phyloP scores from a whole-genome alignment of 2,797 vertebrate species.

The Oryzias sinensis region DNA sequence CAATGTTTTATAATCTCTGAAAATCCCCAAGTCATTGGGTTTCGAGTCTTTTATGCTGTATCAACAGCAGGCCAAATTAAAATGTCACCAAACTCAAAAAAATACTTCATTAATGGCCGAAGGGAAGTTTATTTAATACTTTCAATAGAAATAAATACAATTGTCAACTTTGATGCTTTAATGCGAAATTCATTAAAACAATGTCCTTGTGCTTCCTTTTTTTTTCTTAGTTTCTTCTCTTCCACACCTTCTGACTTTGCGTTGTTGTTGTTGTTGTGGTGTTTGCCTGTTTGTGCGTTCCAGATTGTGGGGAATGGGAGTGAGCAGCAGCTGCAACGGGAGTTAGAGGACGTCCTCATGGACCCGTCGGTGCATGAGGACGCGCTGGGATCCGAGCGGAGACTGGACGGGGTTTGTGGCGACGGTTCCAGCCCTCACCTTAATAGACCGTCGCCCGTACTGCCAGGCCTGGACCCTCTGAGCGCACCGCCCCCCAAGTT shows the following conservation, averaged over 20 bases:
- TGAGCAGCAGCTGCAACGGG: slow-evolving; percentile 94
- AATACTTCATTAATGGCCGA: too few species aligned
- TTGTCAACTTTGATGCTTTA: too few species aligned
- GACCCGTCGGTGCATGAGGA: slow-evolving; percentile 87
- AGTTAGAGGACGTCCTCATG: slow-evolving; percentile 96
- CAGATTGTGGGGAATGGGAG: slow-evolving; percentile 99
- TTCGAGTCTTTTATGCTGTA: too few species aligned
- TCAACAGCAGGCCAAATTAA: too few species aligned
- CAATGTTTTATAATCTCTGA: too few species aligned
- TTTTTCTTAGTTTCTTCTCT: slow-evolving; percentile 1
- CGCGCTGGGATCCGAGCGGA: slow-evolving; percentile 64
- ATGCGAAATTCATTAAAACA: neutral
- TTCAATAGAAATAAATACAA: too few species aligned
- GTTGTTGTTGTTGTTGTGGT: slow-evolving; percentile 23
- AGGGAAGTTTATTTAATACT: too few species aligned
- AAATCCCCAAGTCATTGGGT: too few species aligned
- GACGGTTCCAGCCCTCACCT: slow-evolving; percentile 72
- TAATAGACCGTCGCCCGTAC: slow-evolving; percentile 71
- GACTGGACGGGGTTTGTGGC: slow-evolving; percentile 68
- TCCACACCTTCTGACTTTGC: neutral
- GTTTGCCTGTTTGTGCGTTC: slow-evolving; percentile 25
- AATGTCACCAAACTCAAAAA: too few species aligned
- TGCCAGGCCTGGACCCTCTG: slow-evolving; percentile 74
- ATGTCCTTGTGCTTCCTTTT: slow-evolving; percentile 6
- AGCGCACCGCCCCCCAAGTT: slow-evolving; percentile 81